These are phyloP conservation scores for Erpetoichthys calabaricus DNA, from an alignment of 2,797 vertebrate genomes.

Conservation along the genomic window DNA sequence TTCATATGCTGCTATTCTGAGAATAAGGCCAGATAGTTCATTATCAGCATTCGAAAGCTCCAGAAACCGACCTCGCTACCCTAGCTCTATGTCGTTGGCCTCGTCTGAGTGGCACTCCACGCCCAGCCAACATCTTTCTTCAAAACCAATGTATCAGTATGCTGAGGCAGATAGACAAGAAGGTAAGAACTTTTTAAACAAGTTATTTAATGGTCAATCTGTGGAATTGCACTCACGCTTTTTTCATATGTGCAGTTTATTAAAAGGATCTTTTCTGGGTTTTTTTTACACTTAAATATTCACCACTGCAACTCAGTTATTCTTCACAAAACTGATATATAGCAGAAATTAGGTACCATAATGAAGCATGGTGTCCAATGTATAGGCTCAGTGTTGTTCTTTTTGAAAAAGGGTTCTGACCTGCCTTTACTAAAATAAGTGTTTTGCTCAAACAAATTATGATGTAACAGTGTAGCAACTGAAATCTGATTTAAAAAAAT, in stretches of 20 bases:
- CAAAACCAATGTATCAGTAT: constrained; percentile 57
- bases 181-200: constrained; percentile 43
- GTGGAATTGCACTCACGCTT: constrained; percentile 37
- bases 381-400: too few species aligned
- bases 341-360: too few species aligned
- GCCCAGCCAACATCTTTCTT: constrained; percentile 51
- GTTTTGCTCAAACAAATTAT: too few species aligned
- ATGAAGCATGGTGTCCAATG: too few species aligned
- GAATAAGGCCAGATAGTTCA: constrained; percentile 70
- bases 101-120: constrained; percentile 58
- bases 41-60: constrained; percentile 50
- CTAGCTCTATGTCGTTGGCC: constrained; percentile 32
- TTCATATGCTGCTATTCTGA: constrained; percentile 70
- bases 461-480: too few species aligned
- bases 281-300: too few species aligned
- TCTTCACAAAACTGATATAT: too few species aligned
- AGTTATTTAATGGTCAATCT: constrained; percentile 27
- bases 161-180: constrained; percentile 71
- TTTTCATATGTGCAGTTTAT: constrained; percentile 18
- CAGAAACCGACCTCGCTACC: constrained; percentile 54
- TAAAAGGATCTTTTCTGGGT: too few species aligned
- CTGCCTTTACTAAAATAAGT: too few species aligned
- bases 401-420: too few species aligned
- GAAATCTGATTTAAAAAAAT: too few species aligned
- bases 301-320: too few species aligned